Conservation (phyloP, 2,797 vertebrate genomes). For the Acanthornis magna region DNA sequence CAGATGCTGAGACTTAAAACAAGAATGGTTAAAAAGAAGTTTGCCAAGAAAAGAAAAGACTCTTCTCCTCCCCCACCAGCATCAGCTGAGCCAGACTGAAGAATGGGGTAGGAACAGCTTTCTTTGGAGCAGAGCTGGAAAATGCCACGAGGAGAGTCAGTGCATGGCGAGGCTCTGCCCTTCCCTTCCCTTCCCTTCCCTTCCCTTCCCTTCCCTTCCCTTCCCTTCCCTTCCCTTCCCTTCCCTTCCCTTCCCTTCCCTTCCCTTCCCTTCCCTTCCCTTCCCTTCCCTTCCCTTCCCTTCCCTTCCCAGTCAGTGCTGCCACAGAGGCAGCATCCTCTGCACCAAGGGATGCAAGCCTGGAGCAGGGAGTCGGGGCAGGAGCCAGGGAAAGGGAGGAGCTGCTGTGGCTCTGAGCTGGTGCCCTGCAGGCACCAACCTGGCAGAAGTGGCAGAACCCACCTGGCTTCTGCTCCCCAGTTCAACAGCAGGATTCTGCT, state of each 20-base stretch:
- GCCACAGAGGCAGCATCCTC: background rate
- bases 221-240: too few relatives aligned
- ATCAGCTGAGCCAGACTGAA: background rate
- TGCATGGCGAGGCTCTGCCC: background rate
- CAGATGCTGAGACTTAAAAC: constrained; percentile 23
- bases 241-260: too few relatives aligned
- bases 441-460: background rate
- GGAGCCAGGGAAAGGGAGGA: background rate
- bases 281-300: too few relatives aligned
- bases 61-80: background rate
- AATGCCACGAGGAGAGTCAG: background rate
- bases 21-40: constrained; percentile 29
- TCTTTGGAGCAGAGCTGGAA: background rate
- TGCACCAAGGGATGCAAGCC: rapidly evolving
- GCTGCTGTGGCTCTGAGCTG: background rate
- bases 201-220: too few relatives aligned
- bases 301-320: background rate
- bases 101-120: background rate
- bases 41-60: constrained; percentile 19
- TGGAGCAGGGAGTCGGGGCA: rapidly evolving
- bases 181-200: background rate
- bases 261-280: too few relatives aligned
- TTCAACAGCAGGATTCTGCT: background rate
- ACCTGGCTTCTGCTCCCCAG: background rate
- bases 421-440: background rate